Percentiles rank a stretch among this genome's conserved stretches.
Conservation (phyloP, 2,113 vertebrate genomes). For the Poeciliopsis turrubarensis region DNA sequence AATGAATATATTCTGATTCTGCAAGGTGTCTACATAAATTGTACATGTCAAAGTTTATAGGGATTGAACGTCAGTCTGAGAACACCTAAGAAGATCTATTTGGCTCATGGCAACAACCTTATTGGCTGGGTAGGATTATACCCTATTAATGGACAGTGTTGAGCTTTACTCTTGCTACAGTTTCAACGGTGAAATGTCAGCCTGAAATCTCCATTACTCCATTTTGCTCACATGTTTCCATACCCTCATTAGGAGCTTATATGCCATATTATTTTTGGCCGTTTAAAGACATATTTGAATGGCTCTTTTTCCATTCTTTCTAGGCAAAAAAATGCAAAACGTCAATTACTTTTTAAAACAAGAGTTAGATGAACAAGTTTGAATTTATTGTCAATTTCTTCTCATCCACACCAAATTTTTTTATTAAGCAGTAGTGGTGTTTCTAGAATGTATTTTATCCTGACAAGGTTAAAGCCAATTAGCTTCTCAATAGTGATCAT, state of each 20-base stretch:
- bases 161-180: constrained; percentile 29
- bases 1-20: neutral
- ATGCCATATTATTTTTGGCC: neutral
- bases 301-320: too few relatives aligned
- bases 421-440: too few relatives aligned
- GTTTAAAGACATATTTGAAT: neutral
- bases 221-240: neutral
- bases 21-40: neutral
- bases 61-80: constrained; percentile 16
- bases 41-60: constrained; percentile 5
- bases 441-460: too few relatives aligned
- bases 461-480: too few relatives aligned
- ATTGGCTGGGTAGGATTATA: constrained; percentile 33
- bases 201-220: constrained; percentile 22
- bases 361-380: too few relatives aligned
- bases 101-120: constrained; percentile 28
- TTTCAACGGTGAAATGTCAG: constrained; percentile 10
- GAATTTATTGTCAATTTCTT: too few relatives aligned
- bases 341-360: too few relatives aligned
- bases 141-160: constrained; percentile 25
- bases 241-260: neutral
- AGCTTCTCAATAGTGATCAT: too few relatives aligned
- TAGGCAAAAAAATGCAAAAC: too few relatives aligned
- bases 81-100: constrained; percentile 40
- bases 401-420: too few relatives aligned